These are phyloP conservation scores for Acanthurus lineatus DNA, from an alignment of 2,797 vertebrate genomes.

Conservation along the genomic window DNA sequence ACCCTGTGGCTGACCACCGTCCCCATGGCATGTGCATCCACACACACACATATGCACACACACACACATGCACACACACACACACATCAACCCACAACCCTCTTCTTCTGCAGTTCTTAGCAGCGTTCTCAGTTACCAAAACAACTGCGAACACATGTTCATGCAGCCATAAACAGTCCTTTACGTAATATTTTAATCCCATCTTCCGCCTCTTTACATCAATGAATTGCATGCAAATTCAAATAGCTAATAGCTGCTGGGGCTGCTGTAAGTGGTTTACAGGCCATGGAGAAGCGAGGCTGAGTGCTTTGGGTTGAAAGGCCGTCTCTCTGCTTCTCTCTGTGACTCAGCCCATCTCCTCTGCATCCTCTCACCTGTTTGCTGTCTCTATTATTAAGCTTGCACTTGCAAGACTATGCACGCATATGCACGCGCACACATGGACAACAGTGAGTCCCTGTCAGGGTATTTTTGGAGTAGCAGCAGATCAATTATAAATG, in stretches of 20 bases:
- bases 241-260: conserved; percentile 27
- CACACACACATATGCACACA: conserved; percentile 5
- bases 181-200: conserved; percentile 63
- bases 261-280: conserved; percentile 39
- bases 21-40: conserved; percentile 7
- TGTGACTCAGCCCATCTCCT: conserved; percentile 51
- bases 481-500: conserved; percentile 79
- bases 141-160: conserved; percentile 33
- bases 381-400: conserved; percentile 63
- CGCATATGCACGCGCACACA: not conserved
- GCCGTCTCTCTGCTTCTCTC: conserved; percentile 9
- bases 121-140: conserved; percentile 32
- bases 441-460: conserved; percentile 45
- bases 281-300: conserved; percentile 29
- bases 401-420: conserved; percentile 41
- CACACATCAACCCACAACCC: not conserved
- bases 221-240: conserved; percentile 56
- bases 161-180: conserved; percentile 40
- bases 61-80: not conserved
- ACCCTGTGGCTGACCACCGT: conserved; percentile 28
- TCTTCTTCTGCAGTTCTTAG: conserved; percentile 13
- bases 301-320: conserved; percentile 42
- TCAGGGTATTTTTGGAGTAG: conserved; percentile 73
- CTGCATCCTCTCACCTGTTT: conserved; percentile 70
- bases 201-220: conserved; percentile 56